Evolutionary conservation across 1,140 invertebrate species (phyloP), one percentile per base, ranked within the genome.

Genomic region (Tetranychus cinnabarinus): DNA sequence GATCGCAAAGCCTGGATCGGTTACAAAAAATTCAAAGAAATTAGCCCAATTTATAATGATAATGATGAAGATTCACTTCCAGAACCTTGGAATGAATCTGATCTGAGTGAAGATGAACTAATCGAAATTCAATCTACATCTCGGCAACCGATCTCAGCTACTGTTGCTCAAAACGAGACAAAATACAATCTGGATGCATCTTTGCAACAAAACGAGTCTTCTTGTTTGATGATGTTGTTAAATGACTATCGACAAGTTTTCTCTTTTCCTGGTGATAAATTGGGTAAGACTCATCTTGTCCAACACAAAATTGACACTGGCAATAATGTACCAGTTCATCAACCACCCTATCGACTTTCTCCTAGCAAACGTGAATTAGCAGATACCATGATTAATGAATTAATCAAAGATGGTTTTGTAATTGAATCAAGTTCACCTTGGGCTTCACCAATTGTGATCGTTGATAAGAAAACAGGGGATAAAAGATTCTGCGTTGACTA

Each of bases 401-500:
- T 69, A 61, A 50, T 73, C 0, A 31, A 64, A 13, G 58, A 68
- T 1, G 70, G 66, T 2, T 81, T 83, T 0, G 72, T 76, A 0
- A 69, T 73, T 64, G 70, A 71, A 1, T 71, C 71, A 6, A 65
- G 66, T 0, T 72, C 69, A 13, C 66, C 71, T 0, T 80, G 76
- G 72, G 66, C 70, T 7, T 70, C 71, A 0, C 77, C 74, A 1
- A 64, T 76, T 0, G 70, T 79, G 0, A 57, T 78, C 13, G 72
- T 78, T 0, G 65, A 69, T 62, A 81, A 81, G 61, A 74, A 75
- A 42, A 72, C 78, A 61, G 71, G 70, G 1, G 62, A 63, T 0
- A 63, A 65, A 0, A 59, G 76, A n/a, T 75, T 77, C 59, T 77
- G 76, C 67, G 65, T 78, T 0, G 77, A 79, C 64, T 79, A 72